Base-by-base conservation (phyloP, 2,797 vertebrate species). In the Sebastiscus albofasciatus region DNA sequence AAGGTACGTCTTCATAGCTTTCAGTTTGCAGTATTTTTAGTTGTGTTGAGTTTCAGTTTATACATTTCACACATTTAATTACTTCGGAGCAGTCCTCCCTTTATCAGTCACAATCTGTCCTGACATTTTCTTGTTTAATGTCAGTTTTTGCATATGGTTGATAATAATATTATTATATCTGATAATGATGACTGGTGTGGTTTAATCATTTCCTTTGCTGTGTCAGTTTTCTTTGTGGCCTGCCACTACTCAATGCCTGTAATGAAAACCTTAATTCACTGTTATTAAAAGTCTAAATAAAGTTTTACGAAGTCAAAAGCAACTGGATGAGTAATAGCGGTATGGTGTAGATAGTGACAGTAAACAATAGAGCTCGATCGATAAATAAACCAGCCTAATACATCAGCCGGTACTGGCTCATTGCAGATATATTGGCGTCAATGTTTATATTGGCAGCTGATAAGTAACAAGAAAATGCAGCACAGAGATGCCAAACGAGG, bases 1-100 rank as follows among this genome's bases (percentile, higher is more conserved):
- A 87, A 88, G 96, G 96, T 96, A 86, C 3, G 76, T 81, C 77
- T 65, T 11, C 6, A 18, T n/a, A 58, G 6, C 0, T 7, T 65
- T 49, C 3, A 39, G 3, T 20, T 12, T 8, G 4, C 9, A 29
- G 5, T 65, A 4, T 54, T 52, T 55, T 34, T 34, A 2, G 26
- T 20, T 46, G 2, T 33, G 1, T 39, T 14, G 3, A 26, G 22
- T 56, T n/a, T 73, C 8, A 29, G 22, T 60, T 67, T 36, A n/a
- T 31, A 8, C 36, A 26, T 70, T 72, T 67, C 3, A 69, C 8
- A 34, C 5, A 64, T 70, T 29, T 12, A 14, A 46, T 36, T 18
- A 26, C 6, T 34, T 18, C 56, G 39, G 9, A 65, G 16, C n/a
- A 9, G 54, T 56, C 24, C 11, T 42, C 9, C 13, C 36, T 39